A percentile compares a stretch with the other conserved stretches of the same genome.
Evolutionary conservation across 2,113 vertebrate species (phyloP).

Genomic region (Typhlomys cinereus): DNA sequence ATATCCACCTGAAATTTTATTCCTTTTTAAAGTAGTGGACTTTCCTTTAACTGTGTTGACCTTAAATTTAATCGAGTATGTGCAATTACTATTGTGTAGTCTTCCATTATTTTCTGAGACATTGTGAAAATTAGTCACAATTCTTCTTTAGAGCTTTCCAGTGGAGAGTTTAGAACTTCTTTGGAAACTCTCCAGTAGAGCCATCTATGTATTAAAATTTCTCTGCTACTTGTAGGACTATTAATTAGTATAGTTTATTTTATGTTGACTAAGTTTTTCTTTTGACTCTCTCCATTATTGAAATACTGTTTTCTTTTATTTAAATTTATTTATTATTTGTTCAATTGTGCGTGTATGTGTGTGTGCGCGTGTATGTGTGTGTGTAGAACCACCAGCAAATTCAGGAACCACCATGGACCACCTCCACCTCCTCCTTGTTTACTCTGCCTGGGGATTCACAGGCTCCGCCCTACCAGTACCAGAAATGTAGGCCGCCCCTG

Average conservation of each 20-base stretch:
- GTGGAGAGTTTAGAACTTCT: too few species aligned
- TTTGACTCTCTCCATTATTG: neutral
- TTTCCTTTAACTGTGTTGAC: too few species aligned
- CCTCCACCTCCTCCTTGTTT: too few species aligned
- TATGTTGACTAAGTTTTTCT: neutral
- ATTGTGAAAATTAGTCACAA: neutral
- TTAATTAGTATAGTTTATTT: neutral
- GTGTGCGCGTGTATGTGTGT: too few species aligned
- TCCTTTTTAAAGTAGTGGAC: neutral
- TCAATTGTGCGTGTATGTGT: too few species aligned
- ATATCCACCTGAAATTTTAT: neutral
- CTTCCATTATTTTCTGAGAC: neutral
- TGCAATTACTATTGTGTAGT: neutral
- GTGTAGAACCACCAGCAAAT: too few species aligned
- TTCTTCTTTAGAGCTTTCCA: neutral
- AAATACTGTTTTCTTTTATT: neutral
- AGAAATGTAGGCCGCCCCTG: too few species aligned
- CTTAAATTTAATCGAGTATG: neutral
- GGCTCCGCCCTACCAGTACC: too few species aligned
- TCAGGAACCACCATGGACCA: too few species aligned
- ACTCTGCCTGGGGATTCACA: too few species aligned
- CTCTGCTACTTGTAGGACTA: neutral
- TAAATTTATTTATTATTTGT: too few species aligned
- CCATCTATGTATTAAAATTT: neutral
- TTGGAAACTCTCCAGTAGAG: neutral